Evolutionary conservation across 2,113 vertebrate species (phyloP).

Genomic region (Protomyctophum bolini): DNA sequence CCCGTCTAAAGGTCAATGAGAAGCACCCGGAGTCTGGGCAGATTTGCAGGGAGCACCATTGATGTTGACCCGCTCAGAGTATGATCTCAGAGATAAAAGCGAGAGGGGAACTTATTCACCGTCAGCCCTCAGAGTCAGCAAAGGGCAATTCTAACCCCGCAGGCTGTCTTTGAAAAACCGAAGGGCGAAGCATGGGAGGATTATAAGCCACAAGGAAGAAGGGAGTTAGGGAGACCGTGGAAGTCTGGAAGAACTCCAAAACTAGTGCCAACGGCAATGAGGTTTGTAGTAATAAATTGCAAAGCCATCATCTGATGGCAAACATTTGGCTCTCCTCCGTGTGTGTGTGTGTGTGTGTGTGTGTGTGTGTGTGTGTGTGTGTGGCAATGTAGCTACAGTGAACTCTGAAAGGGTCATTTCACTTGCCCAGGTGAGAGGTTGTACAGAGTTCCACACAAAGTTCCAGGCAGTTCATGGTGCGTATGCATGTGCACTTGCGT

Average conservation of each 20-base stretch:
- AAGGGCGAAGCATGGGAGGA: constrained; percentile 75
- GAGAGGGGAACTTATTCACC: constrained; percentile 76
- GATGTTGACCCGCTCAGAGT: constrained; percentile 78
- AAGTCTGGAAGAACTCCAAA: background rate
- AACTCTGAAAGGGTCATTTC: constrained; percentile 56
- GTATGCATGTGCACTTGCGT: constrained; percentile 39
- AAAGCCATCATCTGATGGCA: constrained; percentile 41
- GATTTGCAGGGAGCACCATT: constrained; percentile 79
- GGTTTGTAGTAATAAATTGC: constrained; percentile 64
- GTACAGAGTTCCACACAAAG: constrained; percentile 42
- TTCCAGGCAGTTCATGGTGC: constrained; percentile 37
- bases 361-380: constrained; percentile 12
- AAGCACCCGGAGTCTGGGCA: constrained; percentile 71
- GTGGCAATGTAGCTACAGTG: constrained; percentile 50
- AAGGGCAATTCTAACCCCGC: constrained; percentile 79
- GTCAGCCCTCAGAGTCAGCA: constrained; percentile 75
- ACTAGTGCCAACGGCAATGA: constrained; percentile 47
- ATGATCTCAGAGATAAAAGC: constrained; percentile 81
- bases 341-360: background rate
- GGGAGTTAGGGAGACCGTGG: constrained; percentile 12
- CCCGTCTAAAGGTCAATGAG: constrained; percentile 72
- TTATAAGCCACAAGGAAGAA: constrained; percentile 63
- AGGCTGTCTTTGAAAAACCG: constrained; percentile 80
- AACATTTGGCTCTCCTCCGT: constrained; percentile 7
- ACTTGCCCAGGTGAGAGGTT: constrained; percentile 38